Evolutionary conservation across 1,140 invertebrate species (phyloP).

Genomic region (Drosophila varians): DNA sequence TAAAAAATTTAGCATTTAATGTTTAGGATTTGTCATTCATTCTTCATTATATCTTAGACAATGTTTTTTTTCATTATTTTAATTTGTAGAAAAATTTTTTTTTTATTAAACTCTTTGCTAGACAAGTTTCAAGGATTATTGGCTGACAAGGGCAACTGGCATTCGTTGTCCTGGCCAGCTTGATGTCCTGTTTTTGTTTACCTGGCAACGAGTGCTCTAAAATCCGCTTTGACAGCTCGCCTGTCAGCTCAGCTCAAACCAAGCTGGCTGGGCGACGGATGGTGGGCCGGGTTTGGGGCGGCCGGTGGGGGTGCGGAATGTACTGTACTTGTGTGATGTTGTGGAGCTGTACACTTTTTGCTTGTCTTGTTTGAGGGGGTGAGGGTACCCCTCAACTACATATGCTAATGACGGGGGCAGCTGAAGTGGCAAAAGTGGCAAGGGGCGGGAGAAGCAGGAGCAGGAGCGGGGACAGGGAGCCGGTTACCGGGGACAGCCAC

Average conservation of each 20-base stretch:
- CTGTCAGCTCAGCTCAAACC: conserved; percentile 51
- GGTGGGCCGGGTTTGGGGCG: not conserved
- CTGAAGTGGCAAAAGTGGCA: not conserved
- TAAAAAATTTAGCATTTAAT: too few species aligned
- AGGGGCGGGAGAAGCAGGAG: not conserved
- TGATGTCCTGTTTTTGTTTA: conserved; percentile 64
- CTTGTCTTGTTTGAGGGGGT: conserved; percentile 68
- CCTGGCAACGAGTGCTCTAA: conserved; percentile 74
- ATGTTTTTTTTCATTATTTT: too few species aligned
- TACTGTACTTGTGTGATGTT: not conserved
- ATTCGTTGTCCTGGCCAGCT: not conserved
- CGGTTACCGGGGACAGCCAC: conserved; percentile 42
- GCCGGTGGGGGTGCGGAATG: not conserved
- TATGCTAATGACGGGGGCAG: conserved; percentile 72
- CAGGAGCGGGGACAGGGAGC: too few species aligned
- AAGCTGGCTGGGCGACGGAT: conserved; percentile 14
- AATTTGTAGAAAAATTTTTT: too few species aligned
- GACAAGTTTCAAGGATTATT: too few species aligned
- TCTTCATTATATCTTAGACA: too few species aligned
- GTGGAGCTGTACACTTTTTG: conserved; percentile 31
- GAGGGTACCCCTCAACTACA: conserved; percentile 74
- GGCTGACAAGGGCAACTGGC: conserved; percentile 14
- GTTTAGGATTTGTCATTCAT: too few species aligned
- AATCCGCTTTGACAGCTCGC: conserved; percentile 79
- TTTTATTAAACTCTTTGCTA: too few species aligned